A percentile compares a stretch with the other conserved stretches of the same genome.
Conservation (phyloP, 2,113 vertebrate species). For the Xenus cinereus region DNA sequence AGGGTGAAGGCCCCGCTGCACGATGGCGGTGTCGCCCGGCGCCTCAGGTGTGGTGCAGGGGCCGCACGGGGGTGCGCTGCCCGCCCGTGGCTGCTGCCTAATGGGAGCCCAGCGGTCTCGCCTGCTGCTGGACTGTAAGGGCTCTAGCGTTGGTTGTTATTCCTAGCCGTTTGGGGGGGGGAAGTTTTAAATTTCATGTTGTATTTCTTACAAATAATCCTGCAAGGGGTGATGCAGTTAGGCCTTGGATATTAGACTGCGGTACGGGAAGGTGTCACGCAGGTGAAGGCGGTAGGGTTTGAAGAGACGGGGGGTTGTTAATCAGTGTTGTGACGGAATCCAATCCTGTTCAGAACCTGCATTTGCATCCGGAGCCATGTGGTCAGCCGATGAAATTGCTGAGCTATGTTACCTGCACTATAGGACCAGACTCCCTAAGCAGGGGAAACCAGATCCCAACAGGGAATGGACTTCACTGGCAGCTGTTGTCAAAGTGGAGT, state of each 20-base stretch:
- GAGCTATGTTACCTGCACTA: constrained; percentile 82
- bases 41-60: background rate
- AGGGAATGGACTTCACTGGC: constrained; percentile 91
- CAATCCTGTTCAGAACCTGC: background rate
- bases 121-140: rapidly evolving
- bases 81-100: rapidly evolving
- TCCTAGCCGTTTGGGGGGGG: background rate
- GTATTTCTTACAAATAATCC: rapidly evolving
- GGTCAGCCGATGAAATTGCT: constrained; percentile 83
- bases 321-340: background rate
- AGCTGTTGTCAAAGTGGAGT: constrained; percentile 77
- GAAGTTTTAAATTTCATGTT: too few species aligned
- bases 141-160: rapidly evolving
- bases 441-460: constrained; percentile 84
- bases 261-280: background rate
- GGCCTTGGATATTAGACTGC: rapidly evolving
- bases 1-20: background rate
- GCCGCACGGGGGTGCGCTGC: too few species aligned
- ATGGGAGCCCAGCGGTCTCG: rapidly evolving
- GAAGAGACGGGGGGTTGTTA: background rate
- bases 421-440: constrained; percentile 76
- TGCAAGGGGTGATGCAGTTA: background rate
- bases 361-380: constrained; percentile 51
- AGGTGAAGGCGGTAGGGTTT: rapidly evolving
- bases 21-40: background rate